Conservation (phyloP, 2,888 invertebrate genomes). For the Brachypalpus laphriformis region DNA sequence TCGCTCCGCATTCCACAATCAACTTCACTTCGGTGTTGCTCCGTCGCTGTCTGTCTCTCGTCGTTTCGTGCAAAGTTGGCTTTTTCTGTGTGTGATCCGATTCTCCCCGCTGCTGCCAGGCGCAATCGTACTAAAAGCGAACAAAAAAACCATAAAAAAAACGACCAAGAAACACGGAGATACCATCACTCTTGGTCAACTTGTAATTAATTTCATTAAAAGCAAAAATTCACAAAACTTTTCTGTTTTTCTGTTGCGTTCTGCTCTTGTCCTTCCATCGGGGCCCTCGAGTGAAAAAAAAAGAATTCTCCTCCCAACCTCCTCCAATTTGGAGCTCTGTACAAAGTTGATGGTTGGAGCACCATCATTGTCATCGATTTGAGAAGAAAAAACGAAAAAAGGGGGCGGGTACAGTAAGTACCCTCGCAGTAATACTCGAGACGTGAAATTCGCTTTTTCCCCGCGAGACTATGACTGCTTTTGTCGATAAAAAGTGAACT, state of each 20-base stretch:
- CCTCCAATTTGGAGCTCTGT: conserved; percentile 40
- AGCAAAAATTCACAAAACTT: conserved; percentile 36
- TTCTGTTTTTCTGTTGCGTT: conserved; percentile 19
- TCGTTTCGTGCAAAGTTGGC: conserved; percentile 66
- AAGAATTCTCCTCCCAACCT: background rate
- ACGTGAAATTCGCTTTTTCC: conserved; percentile 29
- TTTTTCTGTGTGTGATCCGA: conserved; percentile 70
- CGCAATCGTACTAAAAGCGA: conserved; percentile 65
- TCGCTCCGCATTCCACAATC: conserved; percentile 61
- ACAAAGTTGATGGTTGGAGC: conserved; percentile 69
- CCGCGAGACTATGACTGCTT: conserved; percentile 22
- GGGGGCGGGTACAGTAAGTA: conserved; percentile 66
- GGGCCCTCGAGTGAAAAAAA: background rate
- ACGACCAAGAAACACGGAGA: conserved; percentile 16
- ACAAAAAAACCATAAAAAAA: conserved; percentile 11
- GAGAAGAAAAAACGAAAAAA: conserved; percentile 54
- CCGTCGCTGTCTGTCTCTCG: background rate
- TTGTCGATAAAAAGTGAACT: conserved; percentile 29
- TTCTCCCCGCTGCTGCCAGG: conserved; percentile 58
- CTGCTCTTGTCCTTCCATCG: conserved; percentile 8
- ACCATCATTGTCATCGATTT: conserved; percentile 73
- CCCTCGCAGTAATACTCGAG: conserved; percentile 3
- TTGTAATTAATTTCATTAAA: conserved; percentile 60
- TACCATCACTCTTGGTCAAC: conserved; percentile 47
- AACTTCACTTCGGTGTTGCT: conserved; percentile 56